Base-by-base conservation (phyloP, 2,797 vertebrate species). In the Falco peregrinus region DNA sequence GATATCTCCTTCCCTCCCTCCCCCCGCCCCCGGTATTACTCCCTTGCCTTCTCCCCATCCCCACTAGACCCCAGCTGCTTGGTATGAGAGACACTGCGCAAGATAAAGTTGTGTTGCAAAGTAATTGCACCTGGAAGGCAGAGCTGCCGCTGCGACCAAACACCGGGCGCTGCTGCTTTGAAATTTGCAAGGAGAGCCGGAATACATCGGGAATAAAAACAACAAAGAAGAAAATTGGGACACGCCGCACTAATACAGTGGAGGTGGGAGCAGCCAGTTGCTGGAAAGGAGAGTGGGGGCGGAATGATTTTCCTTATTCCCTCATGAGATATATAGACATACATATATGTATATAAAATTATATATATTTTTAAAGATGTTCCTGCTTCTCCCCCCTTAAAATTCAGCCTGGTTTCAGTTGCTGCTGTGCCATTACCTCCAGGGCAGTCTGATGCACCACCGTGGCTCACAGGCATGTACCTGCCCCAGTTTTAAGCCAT, bases 101-200 rank as follows among this genome's bases (percentile, higher is more conserved):
- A 91, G 96, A 94, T 84, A 48, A 93, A 96, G 95, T 86, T 96
- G 96, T 95, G 93, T 95, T 95, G 96, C 95, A 51, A 83, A 95
- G 94, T 97, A 97, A 97, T 97, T 97, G 96, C 64, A 96, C 80
- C 97, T 74, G 89, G 82, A 92, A 97, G 97, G 97, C 96, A 96
- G 57, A 96, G 89, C 84, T 13, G 14, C 57, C 2, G 13, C 94
- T 13, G 83, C 7, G 26, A 90, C 96, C 87, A 26, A 96, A 68
- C 90, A 68, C 77, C 19, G 35, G 47, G 78, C 4, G 9, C 94
- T 56, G 89, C 84, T 59, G 86, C 96, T 97, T 95, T 96, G 95
- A 97, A 96, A 95, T 92, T 11, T 22, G 87, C 60, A 68, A 79
- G 41, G 68, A 68, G 77, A 65, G 71, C 77, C 6, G 9, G 70